Evolutionary conservation across 2,797 vertebrate genomes (phyloP), one percentile per base, ranked within the genome.

Genomic region (Protonibea diacanthus): DNA sequence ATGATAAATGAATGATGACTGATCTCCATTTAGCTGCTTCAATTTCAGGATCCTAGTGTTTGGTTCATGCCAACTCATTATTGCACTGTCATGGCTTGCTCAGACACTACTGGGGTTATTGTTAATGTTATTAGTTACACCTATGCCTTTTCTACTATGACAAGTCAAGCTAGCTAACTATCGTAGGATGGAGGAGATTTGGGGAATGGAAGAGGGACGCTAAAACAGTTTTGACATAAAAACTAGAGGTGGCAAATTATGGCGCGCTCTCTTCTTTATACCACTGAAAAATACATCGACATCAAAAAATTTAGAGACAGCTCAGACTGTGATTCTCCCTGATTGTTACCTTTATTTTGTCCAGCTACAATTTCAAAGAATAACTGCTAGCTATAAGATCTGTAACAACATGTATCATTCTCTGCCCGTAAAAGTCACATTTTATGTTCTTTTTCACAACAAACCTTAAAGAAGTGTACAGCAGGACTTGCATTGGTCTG

Each of bases 361-460:
- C 13, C 18, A 45, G 9, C 33, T 33, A 25, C 15, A 45, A 6
- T 66, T 60, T 66, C 3, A 52, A 52, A 52, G 38, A 47, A 47
- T 40, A 45, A 74, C n/a, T 51, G 45, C 49, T 11, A 18, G 42
- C 7, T 23, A 15, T 42, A 49, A 59, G 1, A 64, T 48, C 20
- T 57, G 47, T 52, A 29, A 7, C 33, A 55, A 17, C 14, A 38
- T 63, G 7, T 29, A 4, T 3, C 17, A 27, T 40, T 18, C 21
- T 66, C 29, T 51, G 10, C 5, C 21, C 42, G 49, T 40, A 38
- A 76, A 63, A 42, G 2, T 4, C 14, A 61, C 5, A 12, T 48
- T 63, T 76, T 44, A 15, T n/a, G 18, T 51, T 66, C 44, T 38
- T 66, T 60, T 38, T 25, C 18, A 40, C 17, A 15, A 48, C 20